Evolutionary conservation across 2,797 vertebrate species (phyloP).

Genomic region (Pipistrellus kuhlii): DNA sequence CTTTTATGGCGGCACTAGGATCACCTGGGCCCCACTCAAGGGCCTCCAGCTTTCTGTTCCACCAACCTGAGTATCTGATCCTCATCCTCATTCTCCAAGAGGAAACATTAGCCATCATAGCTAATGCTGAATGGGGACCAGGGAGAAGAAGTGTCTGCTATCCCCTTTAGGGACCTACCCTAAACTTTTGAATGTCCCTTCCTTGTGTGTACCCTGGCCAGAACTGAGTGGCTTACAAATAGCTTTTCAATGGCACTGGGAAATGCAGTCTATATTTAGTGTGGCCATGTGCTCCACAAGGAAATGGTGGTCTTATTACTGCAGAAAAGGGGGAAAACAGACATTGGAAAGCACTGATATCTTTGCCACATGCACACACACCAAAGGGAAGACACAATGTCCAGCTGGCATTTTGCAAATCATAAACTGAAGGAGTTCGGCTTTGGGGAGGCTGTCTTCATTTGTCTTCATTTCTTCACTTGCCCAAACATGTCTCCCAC

Average conservation of each 20-base stretch:
- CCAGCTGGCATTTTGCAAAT: slow-evolving; percentile 11
- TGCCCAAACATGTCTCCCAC: neutral
- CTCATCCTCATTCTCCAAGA: neutral
- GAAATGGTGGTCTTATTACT: neutral
- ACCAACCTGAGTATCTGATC: neutral
- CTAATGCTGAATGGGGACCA: neutral
- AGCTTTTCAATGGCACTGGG: neutral
- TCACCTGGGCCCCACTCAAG: neutral
- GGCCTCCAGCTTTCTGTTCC: neutral
- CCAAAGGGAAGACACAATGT: neutral
- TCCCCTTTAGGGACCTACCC: neutral
- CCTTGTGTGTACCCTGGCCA: neutral
- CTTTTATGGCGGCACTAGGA: neutral
- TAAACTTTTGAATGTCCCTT: neutral
- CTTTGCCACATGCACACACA: neutral
- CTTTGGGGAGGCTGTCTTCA: neutral
- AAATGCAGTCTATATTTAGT: slow-evolving; percentile 21
- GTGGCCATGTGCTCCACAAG: neutral
- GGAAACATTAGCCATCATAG: neutral
- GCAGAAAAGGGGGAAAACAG: neutral
- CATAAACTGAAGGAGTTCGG: neutral
- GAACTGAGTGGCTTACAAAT: neutral
- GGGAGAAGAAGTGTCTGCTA: neutral
- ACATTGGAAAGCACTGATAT: neutral
- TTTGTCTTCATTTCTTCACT: slow-evolving; percentile 40